Conservation (phyloP, 2,113 vertebrate genomes). For the Ophiodon elongatus region DNA sequence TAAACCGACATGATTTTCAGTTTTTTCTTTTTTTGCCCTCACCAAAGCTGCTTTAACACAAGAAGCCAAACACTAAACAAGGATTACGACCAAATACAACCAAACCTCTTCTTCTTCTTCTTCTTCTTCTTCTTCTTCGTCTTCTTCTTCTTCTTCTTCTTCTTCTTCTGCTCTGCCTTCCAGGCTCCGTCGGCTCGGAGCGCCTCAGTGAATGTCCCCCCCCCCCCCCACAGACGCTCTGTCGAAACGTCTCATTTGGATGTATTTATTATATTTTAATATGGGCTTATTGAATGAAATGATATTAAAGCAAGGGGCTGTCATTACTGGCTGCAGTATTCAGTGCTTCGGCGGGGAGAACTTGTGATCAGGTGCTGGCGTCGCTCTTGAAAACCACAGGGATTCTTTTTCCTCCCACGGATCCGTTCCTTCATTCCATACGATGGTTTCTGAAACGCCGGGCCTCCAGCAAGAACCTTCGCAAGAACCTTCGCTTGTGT, state of each 20-base stretch:
- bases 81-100: conserved; percentile 58
- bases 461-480: conserved; percentile 20
- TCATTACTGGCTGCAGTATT: conserved; percentile 20
- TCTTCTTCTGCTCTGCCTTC: conserved; percentile 66
- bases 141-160: conserved; percentile 1
- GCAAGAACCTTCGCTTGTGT: too few species aligned
- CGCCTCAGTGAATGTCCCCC: conserved; percentile 69
- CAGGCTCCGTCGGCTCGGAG: conserved; percentile 49
- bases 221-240: conserved; percentile 37
- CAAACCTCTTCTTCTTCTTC: background rate
- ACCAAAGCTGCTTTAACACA: conserved; percentile 76
- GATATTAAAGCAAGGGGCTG: conserved; percentile 33
- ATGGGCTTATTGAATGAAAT: conserved; percentile 40
- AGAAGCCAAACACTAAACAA: conserved; percentile 71
- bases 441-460: background rate
- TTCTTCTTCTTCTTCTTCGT: conserved; percentile 11
- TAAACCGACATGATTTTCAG: conserved; percentile 9
- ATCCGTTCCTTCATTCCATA: background rate
- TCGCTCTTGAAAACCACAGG: too few species aligned
- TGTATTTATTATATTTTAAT: conserved; percentile 69
- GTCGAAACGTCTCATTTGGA: conserved; percentile 51
- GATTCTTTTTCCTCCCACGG: conserved; percentile 1
- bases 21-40: conserved; percentile 24
- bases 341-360: conserved; percentile 11
- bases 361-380: conserved; percentile 28